These are phyloP conservation scores for Balanococcus diminutus DNA, from an alignment of 2,888 invertebrate species.

Conservation along the genomic window DNA sequence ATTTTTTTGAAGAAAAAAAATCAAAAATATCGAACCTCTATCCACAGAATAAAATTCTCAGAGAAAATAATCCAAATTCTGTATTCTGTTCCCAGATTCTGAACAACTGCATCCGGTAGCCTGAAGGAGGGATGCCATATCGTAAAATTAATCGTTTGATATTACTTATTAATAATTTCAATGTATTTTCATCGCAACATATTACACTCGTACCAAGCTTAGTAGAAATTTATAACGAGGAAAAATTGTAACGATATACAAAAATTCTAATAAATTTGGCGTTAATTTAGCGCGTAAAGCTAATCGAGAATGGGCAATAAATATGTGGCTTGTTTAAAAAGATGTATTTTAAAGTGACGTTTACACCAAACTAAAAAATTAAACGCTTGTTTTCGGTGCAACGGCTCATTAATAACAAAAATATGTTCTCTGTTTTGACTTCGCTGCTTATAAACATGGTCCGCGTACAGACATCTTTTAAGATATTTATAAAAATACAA, in stretches of 20 bases:
- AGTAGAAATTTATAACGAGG: too few species aligned
- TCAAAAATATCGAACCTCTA: too few species aligned
- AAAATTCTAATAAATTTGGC: constrained; percentile 15
- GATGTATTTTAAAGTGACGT: constrained; percentile 55
- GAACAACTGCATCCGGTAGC: too few species aligned
- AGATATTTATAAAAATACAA: constrained; percentile 50
- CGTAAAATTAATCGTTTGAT: constrained; percentile 35
- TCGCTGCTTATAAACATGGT: constrained; percentile 47
- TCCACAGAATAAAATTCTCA: too few species aligned
- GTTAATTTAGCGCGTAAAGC: constrained; percentile 48
- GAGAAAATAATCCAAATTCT: too few species aligned
- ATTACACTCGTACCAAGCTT: too few species aligned
- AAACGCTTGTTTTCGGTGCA: constrained; percentile 54
- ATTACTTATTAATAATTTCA: not conserved
- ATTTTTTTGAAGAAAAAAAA: too few species aligned
- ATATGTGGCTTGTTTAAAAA: constrained; percentile 13
- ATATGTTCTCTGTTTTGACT: constrained; percentile 54
- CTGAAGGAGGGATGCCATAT: too few species aligned
- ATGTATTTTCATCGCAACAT: too few species aligned
- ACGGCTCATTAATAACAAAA: constrained; percentile 55
- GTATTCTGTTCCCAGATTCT: too few species aligned
- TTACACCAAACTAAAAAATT: constrained; percentile 54
- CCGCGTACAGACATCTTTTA: constrained; percentile 44
- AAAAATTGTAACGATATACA: not conserved
- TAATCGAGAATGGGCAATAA: constrained; percentile 23